Evolutionary conservation across 2,888 invertebrate species (phyloP).

Genomic region (Xestia ashworthii): DNA sequence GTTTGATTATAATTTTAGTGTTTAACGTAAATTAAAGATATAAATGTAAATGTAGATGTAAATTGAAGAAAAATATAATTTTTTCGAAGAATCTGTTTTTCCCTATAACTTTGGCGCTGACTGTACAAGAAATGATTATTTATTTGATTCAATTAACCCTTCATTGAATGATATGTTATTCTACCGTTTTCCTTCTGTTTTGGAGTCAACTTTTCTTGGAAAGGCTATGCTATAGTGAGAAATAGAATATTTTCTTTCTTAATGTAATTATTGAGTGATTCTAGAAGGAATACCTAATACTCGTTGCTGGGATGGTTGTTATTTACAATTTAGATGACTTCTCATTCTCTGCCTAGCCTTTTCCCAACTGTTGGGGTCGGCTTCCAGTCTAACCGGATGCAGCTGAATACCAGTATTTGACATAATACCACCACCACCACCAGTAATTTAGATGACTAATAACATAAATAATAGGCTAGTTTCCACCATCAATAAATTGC

Average conservation of each 20-base stretch:
- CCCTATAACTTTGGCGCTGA: constrained; percentile 31
- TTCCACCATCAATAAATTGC: too few relatives aligned
- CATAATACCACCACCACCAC: too few relatives aligned
- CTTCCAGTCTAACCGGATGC: too few relatives aligned
- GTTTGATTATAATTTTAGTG: background rate
- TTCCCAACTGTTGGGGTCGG: too few relatives aligned
- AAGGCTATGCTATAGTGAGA: background rate
- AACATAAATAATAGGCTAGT: too few relatives aligned
- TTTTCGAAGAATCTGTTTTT: background rate
- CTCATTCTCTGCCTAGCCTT: too few relatives aligned
- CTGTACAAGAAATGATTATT: constrained; percentile 74
- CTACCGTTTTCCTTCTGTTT: constrained; percentile 40
- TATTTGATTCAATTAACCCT: constrained; percentile 81
- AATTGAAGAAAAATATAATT: too few relatives aligned
- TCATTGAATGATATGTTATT: constrained; percentile 72
- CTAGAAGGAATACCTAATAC: background rate
- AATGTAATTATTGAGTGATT: constrained; percentile 8
- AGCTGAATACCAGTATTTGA: too few relatives aligned
- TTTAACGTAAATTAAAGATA: background rate
- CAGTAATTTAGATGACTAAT: background rate
- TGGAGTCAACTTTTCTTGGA: constrained; percentile 15
- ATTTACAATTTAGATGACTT: background rate
- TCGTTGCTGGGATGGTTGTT: background rate
- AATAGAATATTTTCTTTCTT: constrained; percentile 10
- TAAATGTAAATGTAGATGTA: too few relatives aligned